Conservation (phyloP, 1,140 invertebrate genomes). For the Gonioctena quinquepunctata region DNA sequence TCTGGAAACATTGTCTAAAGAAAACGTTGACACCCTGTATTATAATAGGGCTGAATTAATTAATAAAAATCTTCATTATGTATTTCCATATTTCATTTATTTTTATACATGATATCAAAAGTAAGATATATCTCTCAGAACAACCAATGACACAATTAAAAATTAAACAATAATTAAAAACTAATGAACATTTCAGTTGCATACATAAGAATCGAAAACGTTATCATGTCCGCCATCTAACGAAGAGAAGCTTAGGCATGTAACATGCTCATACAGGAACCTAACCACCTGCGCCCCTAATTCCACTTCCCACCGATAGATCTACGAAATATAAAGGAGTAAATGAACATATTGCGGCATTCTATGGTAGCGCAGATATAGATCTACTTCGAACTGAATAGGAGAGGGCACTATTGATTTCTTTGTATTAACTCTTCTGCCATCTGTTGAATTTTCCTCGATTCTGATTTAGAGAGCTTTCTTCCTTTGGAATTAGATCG, state of each 20-base stretch:
- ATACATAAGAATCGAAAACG: not conserved
- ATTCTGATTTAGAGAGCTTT: not conserved
- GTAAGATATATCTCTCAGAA: not conserved
- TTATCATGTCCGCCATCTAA: not conserved
- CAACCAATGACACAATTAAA: not conserved
- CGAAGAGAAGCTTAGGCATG: not conserved
- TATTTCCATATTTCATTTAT: not conserved
- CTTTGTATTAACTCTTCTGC: not conserved
- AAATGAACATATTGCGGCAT: too few relatives aligned
- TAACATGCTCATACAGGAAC: not conserved
- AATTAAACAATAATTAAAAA: not conserved
- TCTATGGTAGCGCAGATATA: not conserved
- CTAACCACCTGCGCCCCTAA: not conserved
- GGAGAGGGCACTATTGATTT: not conserved
- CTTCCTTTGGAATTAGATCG: not conserved
- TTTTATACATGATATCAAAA: not conserved
- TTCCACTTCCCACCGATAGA: not conserved
- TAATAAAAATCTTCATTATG: too few relatives aligned
- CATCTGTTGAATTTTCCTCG: not conserved
- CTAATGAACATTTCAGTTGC: not conserved
- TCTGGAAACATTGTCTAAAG: too few relatives aligned
- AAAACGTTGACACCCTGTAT: too few relatives aligned
- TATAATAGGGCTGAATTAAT: too few relatives aligned
- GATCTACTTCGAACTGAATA: not conserved
- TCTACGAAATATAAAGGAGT: not conserved